Evolutionary conservation across 2,888 invertebrate genomes (phyloP).

Genomic region (Arctia plantaginis): DNA sequence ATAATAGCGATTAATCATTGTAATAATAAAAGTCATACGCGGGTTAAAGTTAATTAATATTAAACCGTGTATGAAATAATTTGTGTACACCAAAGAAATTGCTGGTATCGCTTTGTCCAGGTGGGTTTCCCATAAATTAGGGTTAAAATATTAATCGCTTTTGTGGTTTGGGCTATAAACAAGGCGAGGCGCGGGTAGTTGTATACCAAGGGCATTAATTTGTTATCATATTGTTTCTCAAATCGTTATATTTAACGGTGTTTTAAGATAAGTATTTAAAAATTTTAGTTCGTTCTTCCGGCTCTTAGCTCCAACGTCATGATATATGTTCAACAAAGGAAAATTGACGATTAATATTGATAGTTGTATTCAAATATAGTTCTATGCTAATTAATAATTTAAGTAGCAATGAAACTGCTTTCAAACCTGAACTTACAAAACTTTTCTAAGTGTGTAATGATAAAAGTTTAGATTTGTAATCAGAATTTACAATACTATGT

Average conservation of each 20-base stretch:
- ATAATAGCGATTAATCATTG: slow-evolving; percentile 54
- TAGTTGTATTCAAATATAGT: neutral
- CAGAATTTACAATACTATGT: neutral
- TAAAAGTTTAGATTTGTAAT: neutral
- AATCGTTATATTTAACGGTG: neutral
- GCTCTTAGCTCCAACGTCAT: neutral
- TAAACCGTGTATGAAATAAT: slow-evolving; percentile 37
- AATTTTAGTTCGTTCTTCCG: neutral
- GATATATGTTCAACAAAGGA: too few relatives aligned
- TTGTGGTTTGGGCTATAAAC: slow-evolving; percentile 14
- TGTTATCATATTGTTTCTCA: neutral
- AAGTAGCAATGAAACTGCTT: neutral
- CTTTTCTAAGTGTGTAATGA: neutral
- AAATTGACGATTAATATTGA: neutral
- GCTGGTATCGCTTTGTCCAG: slow-evolving; percentile 17
- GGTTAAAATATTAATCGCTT: slow-evolving; percentile 15
- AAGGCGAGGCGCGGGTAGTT: neutral
- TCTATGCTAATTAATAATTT: neutral
- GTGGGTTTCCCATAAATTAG: slow-evolving; percentile 18
- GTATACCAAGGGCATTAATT: neutral
- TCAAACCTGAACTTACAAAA: neutral
- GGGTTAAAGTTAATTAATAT: slow-evolving; percentile 44
- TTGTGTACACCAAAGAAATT: slow-evolving; percentile 31
- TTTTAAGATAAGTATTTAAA: neutral
- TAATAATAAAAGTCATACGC: slow-evolving; percentile 47